These are phyloP conservation scores for Acheta domesticus DNA, from an alignment of 2,888 invertebrate genomes.

Conservation along the genomic window DNA sequence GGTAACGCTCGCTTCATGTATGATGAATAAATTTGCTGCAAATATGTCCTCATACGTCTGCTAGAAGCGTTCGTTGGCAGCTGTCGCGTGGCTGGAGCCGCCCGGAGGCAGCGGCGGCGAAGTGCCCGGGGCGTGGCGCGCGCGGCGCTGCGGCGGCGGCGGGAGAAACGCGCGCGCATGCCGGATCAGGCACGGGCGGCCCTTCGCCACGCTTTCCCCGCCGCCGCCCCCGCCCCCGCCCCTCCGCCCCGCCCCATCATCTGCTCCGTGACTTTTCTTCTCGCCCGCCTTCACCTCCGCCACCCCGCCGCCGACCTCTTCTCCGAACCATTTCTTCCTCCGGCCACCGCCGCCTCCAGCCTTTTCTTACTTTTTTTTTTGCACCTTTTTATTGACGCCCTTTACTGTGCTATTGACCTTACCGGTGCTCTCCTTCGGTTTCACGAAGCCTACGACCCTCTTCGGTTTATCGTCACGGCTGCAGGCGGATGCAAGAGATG, in stretches of 20 bases:
- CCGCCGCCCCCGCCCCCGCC: neutral
- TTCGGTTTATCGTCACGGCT: too few relatives aligned
- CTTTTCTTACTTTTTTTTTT: neutral
- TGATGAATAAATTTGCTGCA: too few relatives aligned
- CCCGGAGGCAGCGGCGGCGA: too few relatives aligned
- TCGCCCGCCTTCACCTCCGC: neutral
- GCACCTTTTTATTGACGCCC: neutral
- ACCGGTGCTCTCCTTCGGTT: neutral
- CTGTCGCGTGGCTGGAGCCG: too few relatives aligned
- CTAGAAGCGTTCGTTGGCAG: too few relatives aligned
- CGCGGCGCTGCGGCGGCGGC: too few relatives aligned
- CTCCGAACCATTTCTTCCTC: neutral
- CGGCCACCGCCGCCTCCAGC: neutral
- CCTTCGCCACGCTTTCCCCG: neutral
- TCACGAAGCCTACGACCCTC: too few relatives aligned
- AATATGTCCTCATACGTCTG: too few relatives aligned
- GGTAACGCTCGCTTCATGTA: too few relatives aligned
- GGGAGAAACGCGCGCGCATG: neutral
- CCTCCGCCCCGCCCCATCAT: neutral
- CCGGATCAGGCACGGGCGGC: neutral
- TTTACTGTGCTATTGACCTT: neutral
- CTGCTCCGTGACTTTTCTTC: neutral
- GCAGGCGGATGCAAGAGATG: too few relatives aligned
- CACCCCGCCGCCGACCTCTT: neutral
- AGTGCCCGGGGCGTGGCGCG: too few relatives aligned